Conservation (phyloP, 92 coral and sea anemone species). For the Metridium senile region DNA sequence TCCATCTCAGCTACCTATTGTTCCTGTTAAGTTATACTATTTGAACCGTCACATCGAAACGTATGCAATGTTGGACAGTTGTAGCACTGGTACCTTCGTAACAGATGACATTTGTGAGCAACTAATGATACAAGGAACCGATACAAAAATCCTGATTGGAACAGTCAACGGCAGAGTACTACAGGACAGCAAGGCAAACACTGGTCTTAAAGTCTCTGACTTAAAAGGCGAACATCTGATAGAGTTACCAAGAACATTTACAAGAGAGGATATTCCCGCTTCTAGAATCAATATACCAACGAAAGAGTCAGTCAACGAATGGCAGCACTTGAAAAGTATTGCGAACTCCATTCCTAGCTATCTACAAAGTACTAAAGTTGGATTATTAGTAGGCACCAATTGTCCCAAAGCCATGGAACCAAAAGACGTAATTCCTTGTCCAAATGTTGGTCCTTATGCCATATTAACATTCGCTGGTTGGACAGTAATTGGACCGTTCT, state of each 20-base stretch:
- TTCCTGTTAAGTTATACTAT: constrained; percentile 43
- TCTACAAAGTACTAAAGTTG: constrained; percentile 20
- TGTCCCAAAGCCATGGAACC: constrained; percentile 47
- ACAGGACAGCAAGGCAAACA: constrained; percentile 36
- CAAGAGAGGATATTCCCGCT: constrained; percentile 37
- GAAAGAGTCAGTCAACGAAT: constrained; percentile 4
- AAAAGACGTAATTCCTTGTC: constrained; percentile 21
- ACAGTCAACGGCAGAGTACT: constrained; percentile 34
- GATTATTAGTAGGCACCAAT: constrained; percentile 33
- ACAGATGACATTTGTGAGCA: constrained; percentile 11
- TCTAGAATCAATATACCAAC: constrained; percentile 22
- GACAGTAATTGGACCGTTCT: constrained; percentile 50
- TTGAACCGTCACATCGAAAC: constrained; percentile 8
- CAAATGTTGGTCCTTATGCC: constrained; percentile 24
- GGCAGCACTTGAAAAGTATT: constrained; percentile 35
- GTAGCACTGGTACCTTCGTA: constrained; percentile 50
- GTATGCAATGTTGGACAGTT: constrained; percentile 54
- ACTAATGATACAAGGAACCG: constrained; percentile 23
- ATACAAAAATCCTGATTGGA: constrained; percentile 25
- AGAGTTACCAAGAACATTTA: constrained; percentile 39
- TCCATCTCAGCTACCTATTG: constrained; percentile 37
- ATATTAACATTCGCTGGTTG: constrained; percentile 54
- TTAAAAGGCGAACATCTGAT: constrained; percentile 27
- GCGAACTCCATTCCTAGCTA: constrained; percentile 19
- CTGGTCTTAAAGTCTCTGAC: constrained; percentile 39